Evolutionary conservation across 2,797 vertebrate genomes (phyloP), one percentile per base, ranked within the genome.

Genomic region (Morus bassanus): DNA sequence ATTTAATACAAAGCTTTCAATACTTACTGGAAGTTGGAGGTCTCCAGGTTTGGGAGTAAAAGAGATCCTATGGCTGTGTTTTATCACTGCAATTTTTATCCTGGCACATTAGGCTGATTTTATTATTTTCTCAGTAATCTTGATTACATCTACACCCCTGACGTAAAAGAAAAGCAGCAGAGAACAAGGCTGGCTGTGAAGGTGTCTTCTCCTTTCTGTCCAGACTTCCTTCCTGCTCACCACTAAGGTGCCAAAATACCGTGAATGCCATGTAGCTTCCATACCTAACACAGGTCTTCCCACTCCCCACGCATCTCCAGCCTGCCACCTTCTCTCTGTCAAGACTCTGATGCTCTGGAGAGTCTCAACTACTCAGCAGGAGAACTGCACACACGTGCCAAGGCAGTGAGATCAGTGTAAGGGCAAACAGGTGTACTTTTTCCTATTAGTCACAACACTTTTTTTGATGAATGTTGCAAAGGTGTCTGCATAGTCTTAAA

Each of bases 371-470:
- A 23, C 61, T 61, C 77, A 41, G 33, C 37, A 81, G 2, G 0
- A 8, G 6, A 54, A 53, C 1, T 13, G 54, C 3, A 3, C 80
- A 54, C 14, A 22, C 0, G 0, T 78, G 46, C 59, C 0, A 0
- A 88, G 35, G 30, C 69, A 69, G 22, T 18, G 27, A 91, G 33
- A 88, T 46, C 79, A 72, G 6, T 3, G 11, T 25, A 39, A 50
- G n/a, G 43, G 22, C 67, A 54, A 54, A 41, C 10, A 87, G 64
- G 75, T 79, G 18, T 25, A 35, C 39, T 77, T 82, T 68, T 63
- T 86, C 67, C 63, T 73, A 11, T 57, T 57, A 91, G 41, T 69
- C 50, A 23, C 10, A 54, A 81, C 57, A 30, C 13, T 35, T 46
- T 41, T 45, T 46, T 76, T 51, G 33, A 93, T 7, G 2, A 82